These are phyloP conservation scores for Halcyon smyrnensis DNA, from an alignment of 2,797 vertebrate species.

Conservation along the genomic window DNA sequence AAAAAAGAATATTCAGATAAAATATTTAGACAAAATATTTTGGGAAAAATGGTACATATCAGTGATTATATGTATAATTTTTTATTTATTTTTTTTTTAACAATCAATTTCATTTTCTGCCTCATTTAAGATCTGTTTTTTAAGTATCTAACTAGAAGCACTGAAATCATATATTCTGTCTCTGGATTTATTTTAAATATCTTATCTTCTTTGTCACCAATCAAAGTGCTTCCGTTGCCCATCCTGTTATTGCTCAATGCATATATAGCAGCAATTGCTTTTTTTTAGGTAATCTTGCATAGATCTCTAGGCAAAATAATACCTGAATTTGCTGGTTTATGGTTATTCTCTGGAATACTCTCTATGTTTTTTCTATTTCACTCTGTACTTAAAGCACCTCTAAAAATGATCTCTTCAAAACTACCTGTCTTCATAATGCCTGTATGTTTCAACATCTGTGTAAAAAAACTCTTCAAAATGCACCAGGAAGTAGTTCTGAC, in stretches of 20 bases:
- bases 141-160: background rate
- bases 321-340: background rate
- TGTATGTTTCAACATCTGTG: background rate
- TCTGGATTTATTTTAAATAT: background rate
- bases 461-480: background rate
- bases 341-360: background rate
- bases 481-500: background rate
- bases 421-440: background rate
- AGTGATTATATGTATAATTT: background rate
- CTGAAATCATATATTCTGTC: background rate
- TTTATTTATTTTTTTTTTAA: background rate
- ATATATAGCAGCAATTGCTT: background rate
- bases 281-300: background rate
- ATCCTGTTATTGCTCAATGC: background rate
- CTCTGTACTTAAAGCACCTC: background rate
- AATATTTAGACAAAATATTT: background rate
- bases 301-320: background rate
- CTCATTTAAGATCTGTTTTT: background rate
- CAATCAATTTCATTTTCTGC: background rate
- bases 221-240: background rate
- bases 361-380: background rate
- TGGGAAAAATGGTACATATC: background rate
- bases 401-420: background rate
- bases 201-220: background rate
- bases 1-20: background rate